Evolutionary conservation across 2,113 vertebrate species (phyloP).

Genomic region (Percopsis transmontana): DNA sequence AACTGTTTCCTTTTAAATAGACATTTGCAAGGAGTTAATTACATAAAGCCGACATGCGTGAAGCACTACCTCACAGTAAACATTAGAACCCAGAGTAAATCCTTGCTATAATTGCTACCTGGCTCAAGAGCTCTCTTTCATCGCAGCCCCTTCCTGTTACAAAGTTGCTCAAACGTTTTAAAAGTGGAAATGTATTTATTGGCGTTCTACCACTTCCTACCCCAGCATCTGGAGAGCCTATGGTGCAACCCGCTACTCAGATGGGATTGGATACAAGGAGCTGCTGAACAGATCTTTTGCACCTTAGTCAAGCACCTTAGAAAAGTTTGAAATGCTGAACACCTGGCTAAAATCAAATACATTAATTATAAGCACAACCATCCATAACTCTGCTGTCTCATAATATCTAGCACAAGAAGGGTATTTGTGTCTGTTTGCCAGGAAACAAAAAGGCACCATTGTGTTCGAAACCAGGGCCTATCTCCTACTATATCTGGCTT

Average conservation of each 20-base stretch:
- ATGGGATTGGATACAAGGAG: neutral
- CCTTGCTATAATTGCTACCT: slow-evolving; percentile 87
- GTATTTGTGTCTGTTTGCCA: neutral
- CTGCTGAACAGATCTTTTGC: neutral
- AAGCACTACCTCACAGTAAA: slow-evolving; percentile 81
- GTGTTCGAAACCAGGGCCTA: neutral
- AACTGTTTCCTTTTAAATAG: slow-evolving; percentile 84
- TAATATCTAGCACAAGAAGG: neutral
- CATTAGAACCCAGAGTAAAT: slow-evolving; percentile 85
- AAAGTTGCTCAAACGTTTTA: slow-evolving; percentile 80
- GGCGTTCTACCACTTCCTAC: slow-evolving; percentile 56
- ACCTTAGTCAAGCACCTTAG: neutral
- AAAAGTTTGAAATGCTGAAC: neutral
- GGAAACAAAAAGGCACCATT: neutral
- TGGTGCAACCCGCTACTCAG: slow-evolving; percentile 7
- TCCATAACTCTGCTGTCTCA: neutral
- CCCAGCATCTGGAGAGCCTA: slow-evolving; percentile 49
- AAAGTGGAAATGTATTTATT: slow-evolving; percentile 72
- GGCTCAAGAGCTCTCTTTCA: slow-evolving; percentile 82
- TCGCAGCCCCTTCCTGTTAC: slow-evolving; percentile 78
- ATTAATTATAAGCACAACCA: neutral
- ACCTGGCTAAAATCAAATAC: neutral
- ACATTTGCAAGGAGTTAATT: slow-evolving; percentile 77
- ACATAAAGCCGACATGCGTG: slow-evolving; percentile 79
- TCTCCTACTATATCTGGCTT: neutral